A percentile compares a stretch with the other conserved stretches of the same genome.
Evolutionary conservation across 2,888 invertebrate species (phyloP).

Genomic region (Prosopocoilus inquinatus): DNA sequence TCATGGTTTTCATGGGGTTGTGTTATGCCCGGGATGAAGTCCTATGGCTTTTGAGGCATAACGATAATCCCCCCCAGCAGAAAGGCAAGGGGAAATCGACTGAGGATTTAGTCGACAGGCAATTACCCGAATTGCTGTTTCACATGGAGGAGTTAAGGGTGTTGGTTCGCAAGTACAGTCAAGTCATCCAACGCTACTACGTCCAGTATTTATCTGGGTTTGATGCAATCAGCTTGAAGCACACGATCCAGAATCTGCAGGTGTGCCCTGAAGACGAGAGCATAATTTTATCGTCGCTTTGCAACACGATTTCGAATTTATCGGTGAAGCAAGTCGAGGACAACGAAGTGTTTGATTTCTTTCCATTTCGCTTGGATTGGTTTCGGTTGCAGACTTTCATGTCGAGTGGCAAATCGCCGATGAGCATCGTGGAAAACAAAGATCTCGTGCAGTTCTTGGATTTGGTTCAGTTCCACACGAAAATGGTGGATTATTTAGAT

Average conservation of each 20-base stretch:
- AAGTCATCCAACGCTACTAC: constrained; percentile 77
- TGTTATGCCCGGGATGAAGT: constrained; percentile 97
- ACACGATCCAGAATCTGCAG: constrained; percentile 77
- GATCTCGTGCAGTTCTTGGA: constrained; percentile 91
- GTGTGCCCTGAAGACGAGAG: constrained; percentile 94
- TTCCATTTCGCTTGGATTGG: constrained; percentile 92
- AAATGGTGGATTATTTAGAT: constrained; percentile 97
- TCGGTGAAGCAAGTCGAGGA: constrained; percentile 95
- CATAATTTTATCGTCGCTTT: constrained; percentile 87
- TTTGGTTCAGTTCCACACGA: constrained; percentile 93
- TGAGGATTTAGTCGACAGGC: constrained; percentile 94
- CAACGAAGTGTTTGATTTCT: constrained; percentile 92
- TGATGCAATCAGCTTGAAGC: constrained; percentile 89
- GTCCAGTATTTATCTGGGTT: constrained; percentile 95
- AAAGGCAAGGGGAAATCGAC: constrained; percentile 79
- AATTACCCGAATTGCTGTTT: constrained; percentile 94
- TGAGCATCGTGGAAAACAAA: constrained; percentile 78
- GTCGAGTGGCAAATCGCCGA: constrained; percentile 77
- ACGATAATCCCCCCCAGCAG: constrained; percentile 88
- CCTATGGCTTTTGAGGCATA: constrained; percentile 92
- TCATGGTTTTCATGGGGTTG: constrained; percentile 94
- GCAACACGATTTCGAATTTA: constrained; percentile 81
- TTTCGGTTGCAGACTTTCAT: constrained; percentile 93
- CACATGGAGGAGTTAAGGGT: constrained; percentile 97
- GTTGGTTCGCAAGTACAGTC: constrained; percentile 80